Percentiles rank a stretch among this genome's conserved stretches.
These are phyloP conservation scores for Agriotes lineatus DNA, from an alignment of 2,888 invertebrate species.

Conservation along the genomic window DNA sequence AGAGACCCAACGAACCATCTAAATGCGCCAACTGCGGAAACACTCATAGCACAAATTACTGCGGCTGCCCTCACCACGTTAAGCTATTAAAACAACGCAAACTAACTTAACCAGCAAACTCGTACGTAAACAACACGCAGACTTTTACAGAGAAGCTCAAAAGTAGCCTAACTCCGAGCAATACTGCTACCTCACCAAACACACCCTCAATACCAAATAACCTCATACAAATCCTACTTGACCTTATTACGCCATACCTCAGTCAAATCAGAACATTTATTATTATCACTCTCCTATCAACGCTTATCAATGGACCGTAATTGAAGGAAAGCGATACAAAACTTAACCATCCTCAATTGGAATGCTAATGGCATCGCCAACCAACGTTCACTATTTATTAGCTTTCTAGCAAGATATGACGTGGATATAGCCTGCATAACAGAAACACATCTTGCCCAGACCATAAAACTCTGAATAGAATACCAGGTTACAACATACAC, in stretches of 20 bases:
- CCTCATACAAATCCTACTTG: neutral
- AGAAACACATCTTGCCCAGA: slow-evolving; percentile 19
- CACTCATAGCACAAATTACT: slow-evolving; percentile 62
- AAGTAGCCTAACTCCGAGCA: neutral
- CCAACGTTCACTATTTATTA: neutral
- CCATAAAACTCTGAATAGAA: slow-evolving; percentile 22
- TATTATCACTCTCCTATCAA: neutral
- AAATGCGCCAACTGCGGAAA: slow-evolving; percentile 64
- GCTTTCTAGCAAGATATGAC: slow-evolving; percentile 18
- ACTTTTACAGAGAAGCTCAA: neutral
- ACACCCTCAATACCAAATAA: neutral
- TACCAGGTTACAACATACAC: slow-evolving; percentile 16
- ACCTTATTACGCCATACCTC: neutral
- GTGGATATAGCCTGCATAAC: slow-evolving; percentile 25
- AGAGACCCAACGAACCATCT: slow-evolving; percentile 52
- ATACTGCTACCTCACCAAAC: neutral
- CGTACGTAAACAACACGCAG: neutral
- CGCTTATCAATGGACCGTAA: slow-evolving; percentile 3
- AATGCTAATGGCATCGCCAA: neutral
- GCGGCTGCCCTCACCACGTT: slow-evolving; percentile 51
- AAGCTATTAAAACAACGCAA: neutral
- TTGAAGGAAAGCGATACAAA: neutral
- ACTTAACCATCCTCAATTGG: neutral
- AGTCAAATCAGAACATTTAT: neutral
- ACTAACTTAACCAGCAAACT: neutral